Base-by-base conservation (phyloP, 2,888 invertebrate genomes). In the Dichetophora obliterata region DNA sequence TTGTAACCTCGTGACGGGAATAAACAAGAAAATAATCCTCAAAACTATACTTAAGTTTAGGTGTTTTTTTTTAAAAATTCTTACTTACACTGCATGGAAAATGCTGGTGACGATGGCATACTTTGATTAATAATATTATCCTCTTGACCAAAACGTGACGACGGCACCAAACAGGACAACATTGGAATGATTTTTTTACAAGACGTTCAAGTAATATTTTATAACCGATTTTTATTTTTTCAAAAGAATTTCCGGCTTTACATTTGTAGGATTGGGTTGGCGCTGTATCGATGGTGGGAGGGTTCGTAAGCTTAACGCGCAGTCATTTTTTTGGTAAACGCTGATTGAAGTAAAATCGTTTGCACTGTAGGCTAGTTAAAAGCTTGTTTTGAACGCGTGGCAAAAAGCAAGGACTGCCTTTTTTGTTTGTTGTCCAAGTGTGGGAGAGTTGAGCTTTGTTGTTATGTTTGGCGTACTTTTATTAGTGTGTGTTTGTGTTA, bases 81-180 rank as follows among this genome's bases (percentile, higher is more conserved):
- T 5, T 74, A 85, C 89, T 88, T 87, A 90, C 89, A 89, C 86
- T 90, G 90, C 87, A 90, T 87, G 83, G 89, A 87, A 83, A 89
- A 89, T 82, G 89, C 87, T 86, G 89, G 86, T 82, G 90, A 87
- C 78, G 89, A 88, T 86, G 90, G 89, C 89, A 90, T 89, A 84
- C 86, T 89, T 84, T 87, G 87, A 83, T 86, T 86, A 79, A 87
- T 87, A 83, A 86, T 88, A 83, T 86, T 85, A 87, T 90, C 88
- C 87, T 89, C 89, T 88, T 88, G 89, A 87, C 89, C 89, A 86
- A 90, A 90, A 87, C 89, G 90, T 84, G 89, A 86, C 84, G 89
- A 87, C 84, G 88, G 89, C 85, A 89, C 86, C 86, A 90, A 84
- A 86, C 89, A 90, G 86, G 90, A 89, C 89, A 90, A 90, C 89